Evolutionary conservation across 2,113 vertebrate species (phyloP).

Genomic region (Lepidiolamprologus cunningtoni): DNA sequence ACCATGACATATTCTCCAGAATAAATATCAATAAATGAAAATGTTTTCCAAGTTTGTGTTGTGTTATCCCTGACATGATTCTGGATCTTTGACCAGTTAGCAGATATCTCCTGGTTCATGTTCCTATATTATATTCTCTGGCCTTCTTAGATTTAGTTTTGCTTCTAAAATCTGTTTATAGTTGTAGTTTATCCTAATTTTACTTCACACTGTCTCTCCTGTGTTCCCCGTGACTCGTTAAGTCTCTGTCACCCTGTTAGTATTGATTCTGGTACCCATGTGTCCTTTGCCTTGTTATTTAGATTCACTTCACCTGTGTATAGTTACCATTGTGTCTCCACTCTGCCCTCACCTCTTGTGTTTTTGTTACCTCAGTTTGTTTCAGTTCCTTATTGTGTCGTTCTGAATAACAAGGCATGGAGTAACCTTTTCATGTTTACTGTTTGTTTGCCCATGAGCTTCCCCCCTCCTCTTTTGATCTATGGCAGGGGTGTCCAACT

Average conservation of each 20-base stretch:
- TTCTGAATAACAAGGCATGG: neutral
- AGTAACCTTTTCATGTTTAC: neutral
- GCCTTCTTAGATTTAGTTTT: fast-evolving
- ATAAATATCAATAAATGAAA: neutral
- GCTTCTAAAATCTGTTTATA: neutral
- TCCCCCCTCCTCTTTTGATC: neutral
- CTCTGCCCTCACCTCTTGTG: neutral
- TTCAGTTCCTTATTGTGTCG: neutral
- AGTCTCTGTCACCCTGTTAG: fast-evolving
- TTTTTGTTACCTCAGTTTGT: neutral
- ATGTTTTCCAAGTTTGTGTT: fast-evolving
- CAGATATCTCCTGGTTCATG: neutral
- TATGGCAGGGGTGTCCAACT: no score
- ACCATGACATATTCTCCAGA: no score
- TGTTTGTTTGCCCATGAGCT: neutral
- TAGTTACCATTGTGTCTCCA: neutral
- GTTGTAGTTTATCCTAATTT: fast-evolving
- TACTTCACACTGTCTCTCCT: fast-evolving
- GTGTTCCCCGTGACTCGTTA: fast-evolving
- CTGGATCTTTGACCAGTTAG: neutral
- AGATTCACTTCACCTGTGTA: neutral
- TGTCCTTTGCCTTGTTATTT: neutral
- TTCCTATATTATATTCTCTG: neutral
- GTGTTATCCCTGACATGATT: neutral
- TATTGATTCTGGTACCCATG: fast-evolving